These are phyloP conservation scores for Odontophorus gujanensis DNA, from an alignment of 2,113 vertebrate genomes.

Conservation along the genomic window DNA sequence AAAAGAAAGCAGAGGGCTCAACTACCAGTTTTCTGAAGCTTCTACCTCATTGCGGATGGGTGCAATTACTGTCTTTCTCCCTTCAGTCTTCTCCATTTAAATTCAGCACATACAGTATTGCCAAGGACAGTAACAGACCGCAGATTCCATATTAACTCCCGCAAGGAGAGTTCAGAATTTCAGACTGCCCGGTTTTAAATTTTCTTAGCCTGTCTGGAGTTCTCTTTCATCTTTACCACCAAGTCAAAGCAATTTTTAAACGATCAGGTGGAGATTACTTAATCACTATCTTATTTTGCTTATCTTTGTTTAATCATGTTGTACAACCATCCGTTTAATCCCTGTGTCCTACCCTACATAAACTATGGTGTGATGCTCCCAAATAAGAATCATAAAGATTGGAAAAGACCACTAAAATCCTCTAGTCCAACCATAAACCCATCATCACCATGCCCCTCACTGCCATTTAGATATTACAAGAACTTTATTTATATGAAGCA, in stretches of 20 bases:
- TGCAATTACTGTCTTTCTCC: background rate
- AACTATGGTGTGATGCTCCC: no score
- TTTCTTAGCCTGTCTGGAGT: background rate
- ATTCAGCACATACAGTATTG: background rate
- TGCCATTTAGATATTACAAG: no score
- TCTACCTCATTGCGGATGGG: background rate
- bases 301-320: background rate
- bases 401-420: no score
- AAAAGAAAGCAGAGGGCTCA: background rate
- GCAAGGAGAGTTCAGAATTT: no score
- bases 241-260: background rate
- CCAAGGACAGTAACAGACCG: background rate
- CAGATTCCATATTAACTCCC: background rate
- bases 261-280: rapidly evolving
- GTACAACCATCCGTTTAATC: background rate
- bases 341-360: no score
- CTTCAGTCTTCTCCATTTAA: background rate
- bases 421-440: no score
- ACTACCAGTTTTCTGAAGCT: background rate
- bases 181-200: background rate
- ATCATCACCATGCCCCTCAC: no score
- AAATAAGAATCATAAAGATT: no score
- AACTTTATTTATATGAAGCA: no score
- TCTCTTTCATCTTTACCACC: background rate
- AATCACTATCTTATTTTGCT: background rate